A percentile compares a stretch with the other conserved stretches of the same genome.
Evolutionary conservation across 2,888 invertebrate genomes (phyloP).

Genomic region (Sympetrum striolatum): DNA sequence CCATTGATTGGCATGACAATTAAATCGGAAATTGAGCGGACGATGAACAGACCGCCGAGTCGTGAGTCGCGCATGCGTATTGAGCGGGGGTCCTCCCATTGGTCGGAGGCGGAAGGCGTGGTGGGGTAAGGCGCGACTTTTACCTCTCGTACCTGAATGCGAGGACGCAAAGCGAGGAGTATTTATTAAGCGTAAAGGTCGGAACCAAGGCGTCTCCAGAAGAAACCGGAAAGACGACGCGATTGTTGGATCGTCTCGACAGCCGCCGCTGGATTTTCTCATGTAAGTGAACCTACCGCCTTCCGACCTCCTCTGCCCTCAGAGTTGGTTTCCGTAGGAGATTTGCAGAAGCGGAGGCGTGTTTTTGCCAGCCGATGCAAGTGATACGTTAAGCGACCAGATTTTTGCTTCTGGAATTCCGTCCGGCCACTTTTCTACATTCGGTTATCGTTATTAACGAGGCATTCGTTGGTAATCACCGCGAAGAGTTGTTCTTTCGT

Average conservation of each 20-base stretch:
- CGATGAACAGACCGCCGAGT: background rate
- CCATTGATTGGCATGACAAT: conserved; percentile 37
- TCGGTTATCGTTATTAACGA: no score
- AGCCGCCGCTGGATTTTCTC: background rate
- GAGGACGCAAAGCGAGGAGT: background rate
- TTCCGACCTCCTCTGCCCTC: background rate
- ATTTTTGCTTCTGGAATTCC: no score
- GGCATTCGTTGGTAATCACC: no score
- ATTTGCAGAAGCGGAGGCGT: no score
- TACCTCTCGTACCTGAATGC: background rate
- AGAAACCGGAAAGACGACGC: background rate
- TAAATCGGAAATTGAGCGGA: background rate
- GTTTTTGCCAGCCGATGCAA: no score
- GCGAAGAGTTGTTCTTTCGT: no score
- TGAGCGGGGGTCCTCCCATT: background rate
- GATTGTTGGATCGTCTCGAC: background rate
- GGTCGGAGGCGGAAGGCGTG: background rate
- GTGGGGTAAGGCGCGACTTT: background rate
- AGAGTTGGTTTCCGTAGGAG: background rate
- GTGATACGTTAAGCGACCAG: no score
- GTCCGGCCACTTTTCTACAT: no score
- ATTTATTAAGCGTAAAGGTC: background rate
- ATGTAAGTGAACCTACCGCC: background rate
- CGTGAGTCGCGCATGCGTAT: background rate
- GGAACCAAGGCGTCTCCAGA: background rate